Evolutionary conservation across 2,888 invertebrate genomes (phyloP).

Genomic region (Spisula subtruncata): DNA sequence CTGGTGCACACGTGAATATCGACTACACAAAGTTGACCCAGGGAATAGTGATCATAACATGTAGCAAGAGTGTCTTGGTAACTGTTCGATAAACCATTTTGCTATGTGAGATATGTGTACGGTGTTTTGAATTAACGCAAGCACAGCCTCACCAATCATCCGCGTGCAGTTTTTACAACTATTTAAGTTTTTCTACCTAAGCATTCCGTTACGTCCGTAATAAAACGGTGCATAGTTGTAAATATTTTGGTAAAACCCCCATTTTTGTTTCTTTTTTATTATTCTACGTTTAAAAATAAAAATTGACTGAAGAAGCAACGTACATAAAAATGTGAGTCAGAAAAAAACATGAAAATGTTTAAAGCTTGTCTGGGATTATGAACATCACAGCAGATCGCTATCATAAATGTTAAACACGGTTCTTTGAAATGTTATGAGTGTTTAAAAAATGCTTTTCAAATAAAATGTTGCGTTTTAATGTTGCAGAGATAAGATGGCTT

Average conservation of each 20-base stretch:
- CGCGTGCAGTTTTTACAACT: neutral
- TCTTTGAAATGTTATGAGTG: neutral
- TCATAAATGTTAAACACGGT: conserved; percentile 13
- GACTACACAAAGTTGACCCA: too few relatives aligned
- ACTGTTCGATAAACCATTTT: too few relatives aligned
- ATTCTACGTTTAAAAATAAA: neutral
- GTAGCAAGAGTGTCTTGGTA: too few relatives aligned
- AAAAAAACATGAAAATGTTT: neutral
- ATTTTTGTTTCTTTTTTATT: neutral
- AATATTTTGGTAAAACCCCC: neutral
- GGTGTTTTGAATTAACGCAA: too few relatives aligned
- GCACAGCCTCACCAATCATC: too few relatives aligned
- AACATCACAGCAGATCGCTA: neutral
- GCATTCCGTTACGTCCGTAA: neutral
- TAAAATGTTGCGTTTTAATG: neutral
- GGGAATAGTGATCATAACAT: too few relatives aligned
- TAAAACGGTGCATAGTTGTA: neutral
- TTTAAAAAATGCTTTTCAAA: neutral
- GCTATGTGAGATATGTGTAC: too few relatives aligned
- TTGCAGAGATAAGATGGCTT: neutral
- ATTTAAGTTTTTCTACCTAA: neutral
- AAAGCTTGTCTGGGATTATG: neutral
- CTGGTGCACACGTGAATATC: too few relatives aligned
- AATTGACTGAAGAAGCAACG: neutral
- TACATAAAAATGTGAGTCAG: neutral